A percentile compares a stretch with the other conserved stretches of the same genome.
Conservation (phyloP, 1,140 invertebrate genomes). For the Dendroctonus ponderosae region DNA sequence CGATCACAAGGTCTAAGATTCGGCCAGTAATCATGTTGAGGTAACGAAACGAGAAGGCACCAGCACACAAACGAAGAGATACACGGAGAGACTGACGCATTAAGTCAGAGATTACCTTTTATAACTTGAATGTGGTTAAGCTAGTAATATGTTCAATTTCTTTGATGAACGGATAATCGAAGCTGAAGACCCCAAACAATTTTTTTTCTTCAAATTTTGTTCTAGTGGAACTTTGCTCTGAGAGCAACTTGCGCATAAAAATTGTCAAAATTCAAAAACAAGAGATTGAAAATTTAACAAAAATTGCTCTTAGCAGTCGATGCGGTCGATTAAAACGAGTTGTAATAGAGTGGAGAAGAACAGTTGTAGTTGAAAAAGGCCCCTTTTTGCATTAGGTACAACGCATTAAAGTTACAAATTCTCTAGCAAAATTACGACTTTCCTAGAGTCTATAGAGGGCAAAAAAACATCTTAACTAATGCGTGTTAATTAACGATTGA, state of each 20-base stretch:
- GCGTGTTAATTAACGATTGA: neutral
- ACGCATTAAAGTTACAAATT: too few species aligned
- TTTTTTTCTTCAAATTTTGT: neutral
- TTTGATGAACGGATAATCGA: conserved; percentile 14
- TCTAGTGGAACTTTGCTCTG: too few species aligned
- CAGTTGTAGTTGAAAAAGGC: too few species aligned
- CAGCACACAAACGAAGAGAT: conserved; percentile 12
- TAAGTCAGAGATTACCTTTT: conserved; percentile 18
- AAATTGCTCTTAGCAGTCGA: too few species aligned
- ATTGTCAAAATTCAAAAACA: too few species aligned
- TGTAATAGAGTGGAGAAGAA: too few species aligned
- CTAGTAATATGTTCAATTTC: conserved; percentile 14
- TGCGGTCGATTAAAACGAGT: too few species aligned
- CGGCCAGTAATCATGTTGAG: conserved; percentile 13
- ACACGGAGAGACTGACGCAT: conserved; percentile 16
- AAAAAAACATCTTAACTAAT: conserved; percentile 1
- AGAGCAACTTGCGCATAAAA: too few species aligned
- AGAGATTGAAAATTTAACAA: too few species aligned
- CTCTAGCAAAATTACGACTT: too few species aligned
- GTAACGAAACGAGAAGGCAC: neutral
- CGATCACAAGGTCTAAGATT: conserved; percentile 12
- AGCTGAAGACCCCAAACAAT: neutral
- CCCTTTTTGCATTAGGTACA: too few species aligned
- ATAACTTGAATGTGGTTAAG: conserved; percentile 17
- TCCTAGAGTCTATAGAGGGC: neutral